Evolutionary conservation across 2,888 invertebrate species (phyloP).

Genomic region (Fragum fragum): DNA sequence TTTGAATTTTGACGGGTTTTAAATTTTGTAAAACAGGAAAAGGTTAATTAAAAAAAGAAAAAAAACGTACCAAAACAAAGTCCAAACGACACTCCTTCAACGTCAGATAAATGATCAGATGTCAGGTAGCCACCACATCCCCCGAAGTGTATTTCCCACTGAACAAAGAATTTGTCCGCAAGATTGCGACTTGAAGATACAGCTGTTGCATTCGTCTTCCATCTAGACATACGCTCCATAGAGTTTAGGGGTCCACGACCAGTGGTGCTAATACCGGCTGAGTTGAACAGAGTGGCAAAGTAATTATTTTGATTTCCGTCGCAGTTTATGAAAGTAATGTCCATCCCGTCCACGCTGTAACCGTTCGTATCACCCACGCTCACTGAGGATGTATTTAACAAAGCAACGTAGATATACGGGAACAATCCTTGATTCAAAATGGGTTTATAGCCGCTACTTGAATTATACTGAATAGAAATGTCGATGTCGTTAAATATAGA

Average conservation of each 20-base stretch:
- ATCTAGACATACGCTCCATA: not conserved
- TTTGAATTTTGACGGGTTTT: too few species aligned
- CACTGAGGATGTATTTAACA: not conserved
- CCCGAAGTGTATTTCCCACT: not conserved
- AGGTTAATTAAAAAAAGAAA: too few species aligned
- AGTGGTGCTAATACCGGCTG: not conserved
- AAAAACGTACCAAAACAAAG: not conserved
- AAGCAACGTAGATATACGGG: not conserved
- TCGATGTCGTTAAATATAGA: not conserved
- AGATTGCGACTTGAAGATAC: not conserved
- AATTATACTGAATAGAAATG: slow-evolving; percentile 3
- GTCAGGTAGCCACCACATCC: not conserved
- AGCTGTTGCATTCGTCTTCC: not conserved
- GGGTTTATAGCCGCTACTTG: not conserved
- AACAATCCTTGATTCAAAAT: not conserved
- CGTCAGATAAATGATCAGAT: not conserved
- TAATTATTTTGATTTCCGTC: slow-evolving; percentile 4
- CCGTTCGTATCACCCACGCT: not conserved
- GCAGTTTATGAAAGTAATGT: not conserved
- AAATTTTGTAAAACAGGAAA: too few species aligned
- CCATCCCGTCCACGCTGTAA: not conserved
- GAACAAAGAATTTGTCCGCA: not conserved
- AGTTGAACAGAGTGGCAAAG: not conserved
- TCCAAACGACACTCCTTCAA: not conserved
- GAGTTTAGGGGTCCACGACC: not conserved